Evolutionary conservation across 2,797 vertebrate species (phyloP).

Genomic region (Tachyglossus aculeatus): DNA sequence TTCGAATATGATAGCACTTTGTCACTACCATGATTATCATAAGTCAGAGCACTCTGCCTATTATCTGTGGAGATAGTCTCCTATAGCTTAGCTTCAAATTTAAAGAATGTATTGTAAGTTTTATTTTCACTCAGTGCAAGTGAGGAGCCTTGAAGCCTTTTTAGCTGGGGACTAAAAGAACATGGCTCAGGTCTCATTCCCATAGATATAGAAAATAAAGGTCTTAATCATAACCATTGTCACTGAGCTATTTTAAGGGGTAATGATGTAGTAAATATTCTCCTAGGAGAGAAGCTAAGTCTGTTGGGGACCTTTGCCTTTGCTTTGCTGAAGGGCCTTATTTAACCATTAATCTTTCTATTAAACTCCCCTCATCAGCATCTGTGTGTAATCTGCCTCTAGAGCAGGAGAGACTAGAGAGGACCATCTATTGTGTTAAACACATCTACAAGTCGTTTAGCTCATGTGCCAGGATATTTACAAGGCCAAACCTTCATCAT

Average conservation of each 20-base stretch:
- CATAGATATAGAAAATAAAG: neutral
- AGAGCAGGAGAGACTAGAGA: neutral
- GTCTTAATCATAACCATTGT: neutral
- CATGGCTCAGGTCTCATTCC: neutral
- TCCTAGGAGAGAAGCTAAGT: neutral
- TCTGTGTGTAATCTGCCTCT: neutral
- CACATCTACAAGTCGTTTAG: neutral
- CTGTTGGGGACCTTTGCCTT: neutral
- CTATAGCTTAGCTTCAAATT: slow-evolving; percentile 41
- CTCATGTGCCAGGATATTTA: neutral
- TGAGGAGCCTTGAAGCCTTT: neutral
- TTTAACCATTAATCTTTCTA: neutral
- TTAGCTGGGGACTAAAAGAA: too few relatives aligned
- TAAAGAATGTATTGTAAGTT: slow-evolving; percentile 12
- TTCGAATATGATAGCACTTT: slow-evolving; percentile 25
- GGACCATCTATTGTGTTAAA: neutral
- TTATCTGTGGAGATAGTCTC: slow-evolving; percentile 38
- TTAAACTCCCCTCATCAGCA: neutral
- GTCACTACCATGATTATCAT: slow-evolving; percentile 38
- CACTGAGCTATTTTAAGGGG: neutral
- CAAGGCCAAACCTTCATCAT: neutral
- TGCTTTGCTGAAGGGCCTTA: neutral
- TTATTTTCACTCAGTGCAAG: neutral
- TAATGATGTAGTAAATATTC: neutral
- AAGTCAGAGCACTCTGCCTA: slow-evolving; percentile 46